Percentiles rank a stretch among this genome's conserved stretches.
Conservation (phyloP, 2,113 vertebrate species). For the Archilochus colubris region DNA sequence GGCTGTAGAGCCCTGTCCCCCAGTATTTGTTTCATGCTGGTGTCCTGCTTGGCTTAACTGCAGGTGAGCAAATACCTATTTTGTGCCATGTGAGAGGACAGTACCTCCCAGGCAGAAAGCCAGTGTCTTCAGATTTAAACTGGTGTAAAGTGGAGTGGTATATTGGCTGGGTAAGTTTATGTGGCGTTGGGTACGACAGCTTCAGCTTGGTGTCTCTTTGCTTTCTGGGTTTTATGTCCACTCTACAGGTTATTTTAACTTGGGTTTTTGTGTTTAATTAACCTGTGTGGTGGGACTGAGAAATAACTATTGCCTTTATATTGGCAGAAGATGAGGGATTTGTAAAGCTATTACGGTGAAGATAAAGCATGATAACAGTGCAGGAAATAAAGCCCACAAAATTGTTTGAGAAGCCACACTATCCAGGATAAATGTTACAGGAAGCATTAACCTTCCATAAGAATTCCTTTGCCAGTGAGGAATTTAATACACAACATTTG, state of each 20-base stretch:
- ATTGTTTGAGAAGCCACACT: slow-evolving; percentile 69
- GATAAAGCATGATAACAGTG: slow-evolving; percentile 67
- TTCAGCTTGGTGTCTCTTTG: not conserved
- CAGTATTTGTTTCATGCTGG: not conserved
- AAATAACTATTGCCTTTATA: slow-evolving; percentile 57
- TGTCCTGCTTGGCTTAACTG: not conserved
- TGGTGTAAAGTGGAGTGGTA: rapidly evolving
- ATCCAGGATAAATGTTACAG: slow-evolving; percentile 74
- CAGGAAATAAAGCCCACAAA: slow-evolving; percentile 69
- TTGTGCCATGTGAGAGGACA: not conserved
- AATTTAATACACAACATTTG: slow-evolving; percentile 70
- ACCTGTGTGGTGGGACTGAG: slow-evolving; percentile 27
- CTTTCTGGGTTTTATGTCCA: not conserved
- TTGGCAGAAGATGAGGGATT: slow-evolving; percentile 41
- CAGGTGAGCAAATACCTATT: not conserved
- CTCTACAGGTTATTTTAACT: not conserved
- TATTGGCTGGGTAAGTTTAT: not conserved
- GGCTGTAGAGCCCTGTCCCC: not conserved
- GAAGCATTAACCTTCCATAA: slow-evolving; percentile 76
- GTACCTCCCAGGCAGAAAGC: not conserved
- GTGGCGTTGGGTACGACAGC: not conserved
- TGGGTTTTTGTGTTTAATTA: slow-evolving; percentile 64
- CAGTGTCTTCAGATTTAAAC: not conserved
- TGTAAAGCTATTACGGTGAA: slow-evolving; percentile 55
- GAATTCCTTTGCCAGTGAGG: slow-evolving; percentile 72